These are phyloP conservation scores for Chloroclystis v-ata DNA, from an alignment of 2,888 invertebrate species.

Conservation along the genomic window DNA sequence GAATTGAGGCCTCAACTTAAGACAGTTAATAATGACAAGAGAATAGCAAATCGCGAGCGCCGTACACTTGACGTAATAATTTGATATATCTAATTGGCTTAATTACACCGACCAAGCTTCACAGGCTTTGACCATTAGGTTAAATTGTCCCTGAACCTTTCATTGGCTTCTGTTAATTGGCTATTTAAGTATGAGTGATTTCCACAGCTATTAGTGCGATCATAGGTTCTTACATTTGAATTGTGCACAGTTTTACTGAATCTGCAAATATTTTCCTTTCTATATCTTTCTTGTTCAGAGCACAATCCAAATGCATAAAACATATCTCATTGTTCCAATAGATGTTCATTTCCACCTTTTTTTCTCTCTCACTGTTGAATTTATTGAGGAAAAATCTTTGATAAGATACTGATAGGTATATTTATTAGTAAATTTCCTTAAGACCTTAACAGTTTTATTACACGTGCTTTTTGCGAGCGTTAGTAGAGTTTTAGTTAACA, in stretches of 20 bases:
- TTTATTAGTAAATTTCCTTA: no score
- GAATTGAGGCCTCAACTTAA: slow-evolving; percentile 23
- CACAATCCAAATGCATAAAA: slow-evolving; percentile 1
- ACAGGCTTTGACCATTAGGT: slow-evolving; percentile 17
- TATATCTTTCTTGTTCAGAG: background rate
- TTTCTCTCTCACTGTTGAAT: background rate
- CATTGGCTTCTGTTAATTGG: slow-evolving; percentile 19
- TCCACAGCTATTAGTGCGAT: slow-evolving; percentile 21
- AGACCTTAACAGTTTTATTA: no score
- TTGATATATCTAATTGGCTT: slow-evolving; percentile 21
- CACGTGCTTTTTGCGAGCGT: no score
- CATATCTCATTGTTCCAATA: background rate
- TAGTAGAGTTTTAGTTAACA: no score
- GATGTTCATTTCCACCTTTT: background rate
- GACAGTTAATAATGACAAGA: slow-evolving; percentile 22
- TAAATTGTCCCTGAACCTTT: slow-evolving; percentile 13
- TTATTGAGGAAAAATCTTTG: background rate
- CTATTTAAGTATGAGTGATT: slow-evolving; percentile 8
- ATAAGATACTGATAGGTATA: background rate
- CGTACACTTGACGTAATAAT: slow-evolving; percentile 24
- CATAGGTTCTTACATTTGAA: slow-evolving; percentile 12
- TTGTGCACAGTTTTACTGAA: slow-evolving; percentile 7
- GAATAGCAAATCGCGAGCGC: slow-evolving; percentile 20
- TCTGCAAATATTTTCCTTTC: background rate
- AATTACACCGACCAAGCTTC: slow-evolving; percentile 17